Conservation (phyloP, 2,113 vertebrate species). For the Balaeniceps rex region DNA sequence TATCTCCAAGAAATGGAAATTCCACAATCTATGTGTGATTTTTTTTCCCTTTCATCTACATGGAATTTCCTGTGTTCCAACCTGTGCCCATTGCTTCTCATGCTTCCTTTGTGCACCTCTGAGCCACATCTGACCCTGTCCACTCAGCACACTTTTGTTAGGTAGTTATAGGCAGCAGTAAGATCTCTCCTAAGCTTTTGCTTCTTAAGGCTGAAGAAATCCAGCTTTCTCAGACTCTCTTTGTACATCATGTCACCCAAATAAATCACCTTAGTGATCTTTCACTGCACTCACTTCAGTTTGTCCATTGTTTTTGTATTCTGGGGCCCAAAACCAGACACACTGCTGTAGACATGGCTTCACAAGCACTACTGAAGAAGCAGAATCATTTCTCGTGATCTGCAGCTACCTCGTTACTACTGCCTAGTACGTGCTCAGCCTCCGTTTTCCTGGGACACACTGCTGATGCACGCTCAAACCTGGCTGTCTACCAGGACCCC, state of each 20-base stretch:
- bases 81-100: background rate
- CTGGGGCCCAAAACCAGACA: background rate
- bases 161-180: background rate
- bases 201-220: background rate
- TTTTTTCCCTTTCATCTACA: background rate
- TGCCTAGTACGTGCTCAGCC: background rate
- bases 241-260: background rate
- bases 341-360: background rate
- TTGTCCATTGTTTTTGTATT: background rate
- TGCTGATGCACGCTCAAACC: background rate
- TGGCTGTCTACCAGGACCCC: background rate
- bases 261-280: background rate
- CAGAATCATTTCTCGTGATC: background rate
- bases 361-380: background rate
- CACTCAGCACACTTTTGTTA: background rate
- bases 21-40: background rate
- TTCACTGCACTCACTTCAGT: background rate
- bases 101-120: background rate
- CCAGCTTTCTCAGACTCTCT: background rate
- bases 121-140: background rate
- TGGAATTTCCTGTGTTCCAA: background rate
- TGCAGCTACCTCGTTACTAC: background rate
- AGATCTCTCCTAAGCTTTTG: background rate
- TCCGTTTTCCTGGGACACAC: background rate
- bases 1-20: background rate